These are phyloP conservation scores for Diprion similis DNA, from an alignment of 1,140 invertebrate species.

Conservation along the genomic window DNA sequence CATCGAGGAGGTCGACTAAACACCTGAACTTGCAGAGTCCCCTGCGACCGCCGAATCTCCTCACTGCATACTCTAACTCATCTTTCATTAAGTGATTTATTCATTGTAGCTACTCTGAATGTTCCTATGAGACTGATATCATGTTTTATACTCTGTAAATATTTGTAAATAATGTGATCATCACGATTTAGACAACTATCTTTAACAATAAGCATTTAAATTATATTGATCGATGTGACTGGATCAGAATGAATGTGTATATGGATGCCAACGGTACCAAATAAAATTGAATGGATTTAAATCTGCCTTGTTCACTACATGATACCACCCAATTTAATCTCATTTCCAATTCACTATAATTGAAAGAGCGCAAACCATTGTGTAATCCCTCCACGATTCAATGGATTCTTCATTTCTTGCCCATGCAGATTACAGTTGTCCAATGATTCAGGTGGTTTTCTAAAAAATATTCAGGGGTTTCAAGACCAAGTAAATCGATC, in stretches of 20 bases:
- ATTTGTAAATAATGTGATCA: neutral
- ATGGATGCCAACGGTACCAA: neutral
- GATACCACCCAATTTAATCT: too few relatives aligned
- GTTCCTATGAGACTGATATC: neutral
- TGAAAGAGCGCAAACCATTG: too few relatives aligned
- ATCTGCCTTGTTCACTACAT: neutral
- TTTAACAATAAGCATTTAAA: neutral
- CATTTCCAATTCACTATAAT: too few relatives aligned
- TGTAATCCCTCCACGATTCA: too few relatives aligned
- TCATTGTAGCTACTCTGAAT: neutral
- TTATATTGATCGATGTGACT: neutral
- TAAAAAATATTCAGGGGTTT: too few relatives aligned
- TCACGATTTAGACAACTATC: neutral
- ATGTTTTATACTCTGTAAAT: neutral
- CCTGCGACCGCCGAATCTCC: neutral
- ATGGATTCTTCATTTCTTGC: too few relatives aligned
- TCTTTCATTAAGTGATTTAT: neutral
- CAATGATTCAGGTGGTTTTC: too few relatives aligned
- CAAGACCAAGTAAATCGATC: too few relatives aligned
- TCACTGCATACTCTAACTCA: neutral
- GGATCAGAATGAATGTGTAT: neutral
- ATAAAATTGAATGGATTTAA: neutral
- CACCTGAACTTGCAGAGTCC: neutral
- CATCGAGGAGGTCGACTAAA: slow-evolving; percentile 54
- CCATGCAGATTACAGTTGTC: too few relatives aligned